These are phyloP conservation scores for Mirza zaza DNA, from an alignment of 2,113 vertebrate genomes.

Conservation along the genomic window DNA sequence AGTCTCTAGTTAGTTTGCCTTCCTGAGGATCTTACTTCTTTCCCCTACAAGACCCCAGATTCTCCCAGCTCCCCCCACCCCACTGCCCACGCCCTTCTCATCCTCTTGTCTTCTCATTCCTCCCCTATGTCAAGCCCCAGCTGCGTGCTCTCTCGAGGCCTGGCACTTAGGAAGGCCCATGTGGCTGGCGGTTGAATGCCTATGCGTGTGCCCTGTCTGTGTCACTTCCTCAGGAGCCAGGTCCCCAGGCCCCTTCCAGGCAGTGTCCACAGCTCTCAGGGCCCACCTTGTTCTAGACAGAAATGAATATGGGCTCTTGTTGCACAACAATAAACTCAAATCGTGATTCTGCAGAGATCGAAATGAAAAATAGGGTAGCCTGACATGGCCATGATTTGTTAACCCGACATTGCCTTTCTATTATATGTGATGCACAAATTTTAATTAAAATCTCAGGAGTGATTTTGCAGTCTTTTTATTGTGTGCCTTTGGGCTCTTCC, in stretches of 20 bases:
- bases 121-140: not conserved
- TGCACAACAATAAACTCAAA: conserved; percentile 4
- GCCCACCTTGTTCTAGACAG: conserved; percentile 6
- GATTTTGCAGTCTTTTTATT: conserved; percentile 6
- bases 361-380: conserved; percentile 4
- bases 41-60: not conserved
- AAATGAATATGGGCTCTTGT: not conserved
- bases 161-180: not conserved
- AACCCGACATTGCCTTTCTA: not conserved
- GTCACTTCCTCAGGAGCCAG: not conserved
- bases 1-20: not conserved
- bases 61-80: not conserved
- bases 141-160: not conserved
- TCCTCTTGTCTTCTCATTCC: not conserved
- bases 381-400: not conserved
- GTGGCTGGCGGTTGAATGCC: not conserved
- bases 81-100: not conserved
- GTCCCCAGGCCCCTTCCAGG: not conserved
- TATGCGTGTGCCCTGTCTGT: fast-evolving
- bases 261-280: not conserved
- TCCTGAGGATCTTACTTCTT: not conserved
- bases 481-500: not conserved
- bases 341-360: conserved; percentile 4
- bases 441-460: conserved; percentile 57
- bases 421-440: not conserved